A percentile compares a stretch with the other conserved stretches of the same genome.
These are phyloP conservation scores for Ceraclea dissimilis DNA, from an alignment of 2,888 invertebrate genomes.

Conservation along the genomic window DNA sequence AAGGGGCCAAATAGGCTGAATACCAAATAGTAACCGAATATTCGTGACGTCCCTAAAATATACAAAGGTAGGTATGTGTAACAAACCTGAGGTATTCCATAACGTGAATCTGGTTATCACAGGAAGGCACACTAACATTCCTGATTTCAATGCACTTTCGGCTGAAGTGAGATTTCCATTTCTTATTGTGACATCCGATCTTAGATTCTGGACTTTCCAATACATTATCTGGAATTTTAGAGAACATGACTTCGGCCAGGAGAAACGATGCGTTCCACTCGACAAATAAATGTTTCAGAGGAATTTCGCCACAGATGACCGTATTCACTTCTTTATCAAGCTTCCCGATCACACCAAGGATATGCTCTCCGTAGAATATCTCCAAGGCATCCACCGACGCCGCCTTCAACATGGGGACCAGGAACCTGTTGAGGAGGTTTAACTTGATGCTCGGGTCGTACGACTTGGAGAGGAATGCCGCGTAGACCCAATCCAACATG, in stretches of 20 bases:
- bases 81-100: slow-evolving; percentile 12
- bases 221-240: slow-evolving; percentile 8
- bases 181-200: slow-evolving; percentile 4
- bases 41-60: too few relatives aligned
- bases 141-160: background rate
- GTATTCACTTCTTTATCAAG: slow-evolving; percentile 9
- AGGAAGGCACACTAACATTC: slow-evolving; percentile 4
- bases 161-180: slow-evolving; percentile 13
- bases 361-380: slow-evolving; percentile 15
- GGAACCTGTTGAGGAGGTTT: slow-evolving; percentile 18
- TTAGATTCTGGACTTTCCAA: slow-evolving; percentile 6
- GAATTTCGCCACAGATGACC: slow-evolving; percentile 6
- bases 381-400: slow-evolving; percentile 11
- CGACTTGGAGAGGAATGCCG: slow-evolving; percentile 10
- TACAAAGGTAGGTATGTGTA: too few relatives aligned
- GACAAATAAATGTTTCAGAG: slow-evolving; percentile 11
- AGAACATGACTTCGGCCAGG: slow-evolving; percentile 21
- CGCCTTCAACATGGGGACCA: slow-evolving; percentile 14
- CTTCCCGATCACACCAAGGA: slow-evolving; percentile 7
- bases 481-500: slow-evolving; percentile 9
- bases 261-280: slow-evolving; percentile 17
- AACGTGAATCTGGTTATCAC: background rate
- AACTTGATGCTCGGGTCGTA: slow-evolving; percentile 10
- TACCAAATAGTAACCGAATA: too few relatives aligned
- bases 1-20: too few relatives aligned